A percentile compares a stretch with the other conserved stretches of the same genome.
Evolutionary conservation across 2,113 vertebrate genomes (phyloP).

Genomic region (Pelecanoides urinatrix): DNA sequence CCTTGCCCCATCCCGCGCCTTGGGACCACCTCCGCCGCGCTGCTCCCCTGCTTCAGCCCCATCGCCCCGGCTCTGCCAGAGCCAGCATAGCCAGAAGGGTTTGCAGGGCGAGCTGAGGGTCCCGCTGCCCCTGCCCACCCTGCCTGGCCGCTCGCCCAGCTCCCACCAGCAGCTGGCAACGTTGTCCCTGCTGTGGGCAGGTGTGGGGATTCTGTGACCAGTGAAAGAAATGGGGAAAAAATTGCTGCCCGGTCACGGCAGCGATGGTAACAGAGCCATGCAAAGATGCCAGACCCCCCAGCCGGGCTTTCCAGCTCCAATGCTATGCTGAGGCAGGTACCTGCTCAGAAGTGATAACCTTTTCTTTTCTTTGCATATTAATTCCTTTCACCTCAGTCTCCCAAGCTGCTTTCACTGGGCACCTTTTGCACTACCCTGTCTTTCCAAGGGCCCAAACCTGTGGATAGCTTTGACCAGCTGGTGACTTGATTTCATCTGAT

Average conservation of each 20-base stretch:
- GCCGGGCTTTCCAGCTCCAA: neutral
- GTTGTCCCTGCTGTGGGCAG: neutral
- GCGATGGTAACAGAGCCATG: accelerated
- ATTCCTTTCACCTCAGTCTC: neutral
- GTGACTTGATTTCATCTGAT: no score
- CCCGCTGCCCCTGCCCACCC: no score
- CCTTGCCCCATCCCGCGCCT: neutral
- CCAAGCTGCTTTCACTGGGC: neutral
- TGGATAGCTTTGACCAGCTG: neutral
- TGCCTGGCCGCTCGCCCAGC: neutral
- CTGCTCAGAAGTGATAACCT: neutral
- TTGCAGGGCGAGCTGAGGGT: neutral
- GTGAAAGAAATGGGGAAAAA: neutral
- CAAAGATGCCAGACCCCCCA: neutral
- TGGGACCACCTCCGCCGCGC: neutral
- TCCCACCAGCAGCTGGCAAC: neutral
- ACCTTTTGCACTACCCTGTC: neutral
- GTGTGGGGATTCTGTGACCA: neutral
- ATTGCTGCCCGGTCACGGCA: accelerated
- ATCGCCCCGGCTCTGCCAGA: neutral
- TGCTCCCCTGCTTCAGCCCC: neutral
- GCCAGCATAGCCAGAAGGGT: neutral
- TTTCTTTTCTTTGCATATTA: neutral
- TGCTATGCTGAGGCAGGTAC: neutral
- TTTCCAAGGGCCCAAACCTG: neutral